phyloP scores from a whole-genome alignment of 2,113 vertebrate species.

The Carassius carassius region DNA sequence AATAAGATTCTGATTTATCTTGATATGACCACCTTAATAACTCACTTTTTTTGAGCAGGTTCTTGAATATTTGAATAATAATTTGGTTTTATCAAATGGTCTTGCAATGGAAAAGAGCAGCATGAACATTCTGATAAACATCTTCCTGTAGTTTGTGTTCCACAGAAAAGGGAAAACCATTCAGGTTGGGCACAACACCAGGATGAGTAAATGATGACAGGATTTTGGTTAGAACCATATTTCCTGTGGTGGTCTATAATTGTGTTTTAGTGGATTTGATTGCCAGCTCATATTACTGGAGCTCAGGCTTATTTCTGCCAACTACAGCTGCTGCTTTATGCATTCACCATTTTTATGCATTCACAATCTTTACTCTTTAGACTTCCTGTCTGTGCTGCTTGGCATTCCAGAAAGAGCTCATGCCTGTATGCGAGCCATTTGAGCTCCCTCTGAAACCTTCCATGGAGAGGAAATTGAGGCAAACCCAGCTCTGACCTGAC shows the following conservation, averaged over 20 bases:
- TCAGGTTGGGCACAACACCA: not conserved
- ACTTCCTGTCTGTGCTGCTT: constrained; percentile 60
- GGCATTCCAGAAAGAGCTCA: constrained; percentile 61
- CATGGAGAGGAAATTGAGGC: constrained; percentile 68
- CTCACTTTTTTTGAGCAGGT: not conserved
- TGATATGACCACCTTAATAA: not conserved
- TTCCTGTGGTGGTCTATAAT: not conserved
- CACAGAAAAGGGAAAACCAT: not conserved
- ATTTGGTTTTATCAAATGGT: not conserved
- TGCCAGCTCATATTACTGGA: not conserved
- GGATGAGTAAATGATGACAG: not conserved
- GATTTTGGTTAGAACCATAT: not conserved
- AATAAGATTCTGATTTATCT: not conserved
- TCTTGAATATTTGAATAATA: too few relatives aligned
- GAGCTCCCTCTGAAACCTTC: constrained; percentile 55
- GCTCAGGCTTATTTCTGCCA: not conserved
- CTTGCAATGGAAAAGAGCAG: not conserved
- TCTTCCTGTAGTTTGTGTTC: not conserved
- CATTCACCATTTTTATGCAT: constrained; percentile 53
- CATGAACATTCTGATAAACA: not conserved
- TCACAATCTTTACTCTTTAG: constrained; percentile 26
- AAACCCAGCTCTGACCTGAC: constrained; percentile 40
- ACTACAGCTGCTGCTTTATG: constrained; percentile 20
- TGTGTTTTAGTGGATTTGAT: constrained; percentile 10
- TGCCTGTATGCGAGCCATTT: constrained; percentile 64